Evolutionary conservation across 2,797 vertebrate species (phyloP), one percentile per base, ranked within the genome.

Genomic region (Lacerta agilis): DNA sequence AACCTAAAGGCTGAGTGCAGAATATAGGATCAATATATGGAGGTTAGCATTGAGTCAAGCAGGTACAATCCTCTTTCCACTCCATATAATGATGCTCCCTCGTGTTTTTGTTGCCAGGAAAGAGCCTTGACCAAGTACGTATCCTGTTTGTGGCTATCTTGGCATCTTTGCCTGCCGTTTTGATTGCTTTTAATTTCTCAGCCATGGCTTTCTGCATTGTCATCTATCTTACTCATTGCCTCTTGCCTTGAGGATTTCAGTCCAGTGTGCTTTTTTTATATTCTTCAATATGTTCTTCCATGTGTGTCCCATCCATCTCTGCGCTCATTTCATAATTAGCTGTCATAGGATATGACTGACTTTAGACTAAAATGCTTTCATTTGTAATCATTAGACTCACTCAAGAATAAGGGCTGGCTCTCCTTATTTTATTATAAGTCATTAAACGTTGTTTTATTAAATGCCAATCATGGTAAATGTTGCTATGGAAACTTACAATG

Each of bases 291-390:
- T 82, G 33, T 75, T 76, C 71, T 86, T 82, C 83, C 43, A 86
- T 76, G 78, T 72, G 73, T 78, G 66, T 82, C 76, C 88, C 80
- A 86, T 86, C 83, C 83, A 89, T 86, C 83, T 86, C 71, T 41
- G 27, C n/a, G 43, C 72, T 89, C 71, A 76, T 80, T 89, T 89
- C 87, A 86, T 89, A 89, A 86, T 86, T 89, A 89, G 72, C 78
- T 89, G 88, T 85, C 83, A 89, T 33, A 55, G 82, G 86, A 77
- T 33, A 82, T 86, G 88, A 89, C 71, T 89, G 83, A 85, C 78
- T 86, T 85, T 82, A 29, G 10, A 77, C 64, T 64, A 71, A 76
- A 85, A 87, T 80, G 41, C 8, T 89, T 93, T 90, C 23, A 84
- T 36, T 38, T 90, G 49, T 71, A 83, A 88, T 83, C 36, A 66